Base-by-base conservation (phyloP, 2,888 invertebrate species). In the Argyresthia goedartella region DNA sequence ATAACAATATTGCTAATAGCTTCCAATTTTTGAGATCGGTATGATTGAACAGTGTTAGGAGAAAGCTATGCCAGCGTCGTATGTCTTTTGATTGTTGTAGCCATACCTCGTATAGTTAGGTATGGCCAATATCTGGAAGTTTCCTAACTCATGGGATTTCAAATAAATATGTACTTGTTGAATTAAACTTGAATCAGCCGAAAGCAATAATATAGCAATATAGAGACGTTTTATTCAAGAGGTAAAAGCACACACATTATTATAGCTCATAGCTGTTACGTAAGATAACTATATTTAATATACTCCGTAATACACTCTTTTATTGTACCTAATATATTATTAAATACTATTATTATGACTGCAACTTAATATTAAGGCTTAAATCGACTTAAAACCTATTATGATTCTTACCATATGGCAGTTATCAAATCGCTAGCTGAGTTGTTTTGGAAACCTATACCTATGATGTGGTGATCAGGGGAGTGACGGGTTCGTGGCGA, bases 311-410 rank as follows among this genome's bases (percentile, higher is more conserved):
- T 67, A 72, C 66, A 67, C 64, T 61, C 41, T 50, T 64, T 63
- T 62, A 68, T 72, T 76, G 79, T 78, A 79, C 77, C 77, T 81
- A 81, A 71, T 61, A 68, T 75, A 68, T 74, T 75, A 80, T 75
- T 75, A 81, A 81, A 84, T 81, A 85, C 81, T 85, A 84, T 77
- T 73, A 77, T 81, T 80, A 84, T 86, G 85, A 85, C 85, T 85
- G 76, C 74, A 79, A 78, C 79, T 81, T 82, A 81, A 73, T 72
- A 47, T 68, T 73, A 80, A 57, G 55, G 58, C 59, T 67, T 65
- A 63, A 42, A 59, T 53, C 58, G 63, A 65, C 57, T 55, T 59
- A 59, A 58, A 61, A 66, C 77, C 71, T 61, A 70, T 63, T 75
- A 81, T 81, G 66, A 71, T 79, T 65, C 81, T 85, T 84, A 86